Conservation (phyloP, 2,797 vertebrate species). For the Myotis planiceps region DNA sequence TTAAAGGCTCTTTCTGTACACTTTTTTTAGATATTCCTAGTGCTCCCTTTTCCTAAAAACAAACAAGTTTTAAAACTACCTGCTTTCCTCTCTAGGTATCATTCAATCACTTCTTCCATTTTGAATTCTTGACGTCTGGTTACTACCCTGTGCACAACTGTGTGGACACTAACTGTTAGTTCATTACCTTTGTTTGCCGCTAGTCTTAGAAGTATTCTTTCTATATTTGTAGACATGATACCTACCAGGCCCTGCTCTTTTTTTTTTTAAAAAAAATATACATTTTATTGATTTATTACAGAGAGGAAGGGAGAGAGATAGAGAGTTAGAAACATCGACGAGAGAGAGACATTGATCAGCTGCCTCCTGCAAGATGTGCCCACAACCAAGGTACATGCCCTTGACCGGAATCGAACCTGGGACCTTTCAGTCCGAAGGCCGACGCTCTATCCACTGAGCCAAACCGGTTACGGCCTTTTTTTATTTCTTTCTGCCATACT, state of each 20-base stretch:
- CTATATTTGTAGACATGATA: background rate
- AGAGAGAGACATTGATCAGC: no score
- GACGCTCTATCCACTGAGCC: no score
- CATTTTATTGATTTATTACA: no score
- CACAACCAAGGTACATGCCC: no score
- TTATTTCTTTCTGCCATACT: background rate
- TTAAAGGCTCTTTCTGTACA: background rate
- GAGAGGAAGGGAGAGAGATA: no score
- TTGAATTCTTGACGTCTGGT: background rate
- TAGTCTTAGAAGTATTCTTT: background rate
- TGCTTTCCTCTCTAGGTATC: background rate
- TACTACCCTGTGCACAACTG: background rate
- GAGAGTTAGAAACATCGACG: no score
- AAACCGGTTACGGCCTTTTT: background rate
- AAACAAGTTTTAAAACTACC: background rate
- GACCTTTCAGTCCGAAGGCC: no score
- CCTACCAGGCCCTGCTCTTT: background rate
- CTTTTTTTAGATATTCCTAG: background rate
- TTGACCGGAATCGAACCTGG: no score
- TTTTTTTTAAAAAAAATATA: no score
- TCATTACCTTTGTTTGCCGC: background rate
- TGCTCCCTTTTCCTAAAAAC: background rate
- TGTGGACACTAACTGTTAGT: background rate
- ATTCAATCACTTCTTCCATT: background rate
- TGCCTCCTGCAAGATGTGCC: no score